Conservation (phyloP, 2,888 invertebrate genomes). For the Sesia bembeciformis region DNA sequence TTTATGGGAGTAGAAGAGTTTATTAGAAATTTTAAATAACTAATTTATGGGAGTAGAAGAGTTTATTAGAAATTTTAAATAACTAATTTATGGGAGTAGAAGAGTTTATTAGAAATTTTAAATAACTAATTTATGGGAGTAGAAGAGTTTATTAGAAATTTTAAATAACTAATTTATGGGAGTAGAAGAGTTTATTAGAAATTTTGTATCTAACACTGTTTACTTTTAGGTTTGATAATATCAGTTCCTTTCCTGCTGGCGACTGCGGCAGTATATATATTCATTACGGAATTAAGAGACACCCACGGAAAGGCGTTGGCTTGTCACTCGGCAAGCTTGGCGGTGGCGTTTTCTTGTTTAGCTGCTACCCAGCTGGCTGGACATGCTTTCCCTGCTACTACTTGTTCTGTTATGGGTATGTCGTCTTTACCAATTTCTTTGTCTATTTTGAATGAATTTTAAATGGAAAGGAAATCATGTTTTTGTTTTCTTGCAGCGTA, state of each 20-base stretch:
- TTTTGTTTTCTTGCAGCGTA: slow-evolving; percentile 69
- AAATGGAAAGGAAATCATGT: slow-evolving; percentile 1
- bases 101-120: no score
- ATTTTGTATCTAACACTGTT: not conserved
- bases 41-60: no score
- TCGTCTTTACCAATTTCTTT: not conserved
- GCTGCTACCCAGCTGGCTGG: slow-evolving; percentile 72
- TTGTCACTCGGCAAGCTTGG: slow-evolving; percentile 70
- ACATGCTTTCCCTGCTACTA: slow-evolving; percentile 51
- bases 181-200: no score
- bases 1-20: no score
- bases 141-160: no score
- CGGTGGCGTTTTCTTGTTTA: slow-evolving; percentile 69
- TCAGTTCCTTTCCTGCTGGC: slow-evolving; percentile 69
- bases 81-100: no score
- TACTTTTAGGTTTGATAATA: slow-evolving; percentile 56
- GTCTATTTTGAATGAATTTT: not conserved
- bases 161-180: no score
- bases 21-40: no score
- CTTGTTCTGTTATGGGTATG: slow-evolving; percentile 64
- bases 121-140: no score
- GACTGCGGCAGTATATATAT: slow-evolving; percentile 60
- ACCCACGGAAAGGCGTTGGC: slow-evolving; percentile 73
- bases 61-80: no score
- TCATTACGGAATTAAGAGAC: slow-evolving; percentile 69